Evolutionary conservation across 2,113 vertebrate species (phyloP), one percentile per base, ranked within the genome.

Genomic region (Larimichthys polyactis): DNA sequence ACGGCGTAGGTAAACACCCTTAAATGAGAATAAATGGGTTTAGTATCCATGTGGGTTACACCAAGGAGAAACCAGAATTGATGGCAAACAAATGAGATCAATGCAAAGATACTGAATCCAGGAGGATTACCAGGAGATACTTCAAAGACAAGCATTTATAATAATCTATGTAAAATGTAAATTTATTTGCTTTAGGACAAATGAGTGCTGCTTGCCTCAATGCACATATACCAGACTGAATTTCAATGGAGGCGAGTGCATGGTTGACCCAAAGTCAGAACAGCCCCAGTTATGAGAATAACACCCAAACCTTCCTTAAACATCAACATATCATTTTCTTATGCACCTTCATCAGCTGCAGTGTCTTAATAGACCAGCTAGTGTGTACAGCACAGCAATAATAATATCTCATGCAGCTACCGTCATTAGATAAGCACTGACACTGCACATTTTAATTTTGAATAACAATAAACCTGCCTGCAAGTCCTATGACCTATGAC

Each of bases 361-460:
- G n/a, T 55, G 57, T 77, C 40, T 54, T 16, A 60, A 63, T 0
- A 75, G 48, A 81, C 20, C 43, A 36, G 66, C 52, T 14, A 22
- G 11, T 12, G 36, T 43, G 55, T 11, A 57, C 6, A 64, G 43
- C 58, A 68, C 69, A 62, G 54, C 55, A n/a, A 49, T 14, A 46
- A 80, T 58, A 55, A 82, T 48, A 75, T 65, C 71, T 74, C 62
- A 54, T 69, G 46, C 48, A 67, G 54, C 82, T 17, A 3, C 74
- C 14, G 15, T 75, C 76, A 79, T 82, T 20, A 79, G 66, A 81
- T 75, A 59, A 87, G 60, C 71, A 72, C 73, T 71, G 84, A 90
- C 72, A 64, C 64, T 19, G 74, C 71, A 85, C 65, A 69, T 83
- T 88, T 84, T 90, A 68, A 89, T 91, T 87, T 75, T 51, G 64